Evolutionary conservation across 2,113 vertebrate genomes (phyloP), one percentile per base, ranked within the genome.

Genomic region (Pachyramphus minor): DNA sequence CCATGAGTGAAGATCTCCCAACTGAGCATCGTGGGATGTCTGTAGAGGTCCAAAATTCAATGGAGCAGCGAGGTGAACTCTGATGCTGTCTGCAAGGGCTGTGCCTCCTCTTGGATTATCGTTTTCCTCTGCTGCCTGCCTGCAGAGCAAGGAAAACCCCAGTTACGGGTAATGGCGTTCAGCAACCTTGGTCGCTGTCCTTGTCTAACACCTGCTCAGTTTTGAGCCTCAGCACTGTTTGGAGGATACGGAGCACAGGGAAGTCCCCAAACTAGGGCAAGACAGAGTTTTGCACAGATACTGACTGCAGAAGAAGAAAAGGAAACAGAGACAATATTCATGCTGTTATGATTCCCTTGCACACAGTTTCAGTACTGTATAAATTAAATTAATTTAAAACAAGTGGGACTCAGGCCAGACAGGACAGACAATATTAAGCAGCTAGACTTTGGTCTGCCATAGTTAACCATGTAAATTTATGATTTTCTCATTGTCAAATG

Each of bases 21-120:
- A 0, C 33, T 5, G 18, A 14, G 21, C 13, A 24, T 13, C 8
- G 35, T 5, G 1, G n/a, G 15, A 66, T 6, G 17, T 8, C 19
- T 5, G 41, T 25, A 24, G 49, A 58, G 25, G 15, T 35, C 12
- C 55, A 20, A 28, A 53, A 45, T 2, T 25, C 24, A 18, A 8
- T 3, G 21, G 35, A 76, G 63, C 23, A 14, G 8, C 79, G 56
- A 27, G 53, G 28, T 37, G 45, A 80, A 41, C 37, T 25, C 23
- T 24, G 35, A 52, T 22, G 11, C n/a, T 64, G 15, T 11, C 53
- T 76, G 62, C 64, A 14, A 67, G 18, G 33, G 19, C 47, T 12
- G 30, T 35, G 19, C 8, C 39, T 78, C 5, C n/a, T 39, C 49
- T 23, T 41, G 42, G 20, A 25, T 71, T 27, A 14, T 21, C 55